Conservation (phyloP, 2,113 vertebrate genomes). For the Holacanthus passer region DNA sequence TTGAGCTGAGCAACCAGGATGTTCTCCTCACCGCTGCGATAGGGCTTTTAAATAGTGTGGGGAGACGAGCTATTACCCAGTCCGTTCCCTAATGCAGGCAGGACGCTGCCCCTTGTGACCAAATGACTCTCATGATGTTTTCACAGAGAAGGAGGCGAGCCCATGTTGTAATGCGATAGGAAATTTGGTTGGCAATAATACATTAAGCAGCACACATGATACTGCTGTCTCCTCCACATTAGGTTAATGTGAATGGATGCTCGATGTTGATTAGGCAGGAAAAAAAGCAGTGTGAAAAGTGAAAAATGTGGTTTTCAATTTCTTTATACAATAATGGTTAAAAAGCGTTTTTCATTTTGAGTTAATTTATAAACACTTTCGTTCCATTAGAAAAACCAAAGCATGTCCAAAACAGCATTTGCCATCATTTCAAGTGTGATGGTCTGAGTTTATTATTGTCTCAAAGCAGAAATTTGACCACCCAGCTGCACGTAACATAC, state of each 20-base stretch:
- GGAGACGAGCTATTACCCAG: slow-evolving; percentile 39
- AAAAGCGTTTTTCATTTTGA: neutral
- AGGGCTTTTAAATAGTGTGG: slow-evolving; percentile 70
- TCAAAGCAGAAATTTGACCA: slow-evolving; percentile 26
- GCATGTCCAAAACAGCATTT: neutral
- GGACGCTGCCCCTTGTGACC: slow-evolving; percentile 72
- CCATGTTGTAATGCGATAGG: slow-evolving; percentile 59
- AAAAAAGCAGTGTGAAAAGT: neutral
- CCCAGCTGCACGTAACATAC: neutral
- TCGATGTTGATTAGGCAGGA: neutral
- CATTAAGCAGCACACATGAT: slow-evolving; percentile 42
- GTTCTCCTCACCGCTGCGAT: slow-evolving; percentile 36
- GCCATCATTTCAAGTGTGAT: neutral
- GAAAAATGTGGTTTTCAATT: neutral
- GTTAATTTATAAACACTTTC: neutral
- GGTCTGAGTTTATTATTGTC: slow-evolving; percentile 12
- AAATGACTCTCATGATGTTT: slow-evolving; percentile 40
- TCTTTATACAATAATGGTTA: neutral
- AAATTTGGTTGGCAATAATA: slow-evolving; percentile 21
- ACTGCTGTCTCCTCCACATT: neutral
- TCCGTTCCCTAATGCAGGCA: slow-evolving; percentile 53
- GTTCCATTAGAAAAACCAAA: neutral
- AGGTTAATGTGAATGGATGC: slow-evolving; percentile 10
- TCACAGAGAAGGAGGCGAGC: slow-evolving; percentile 24
- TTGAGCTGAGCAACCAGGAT: slow-evolving; percentile 44